phyloP scores from a whole-genome alignment of 2,888 invertebrate genomes.

The Clanis bilineata region DNA sequence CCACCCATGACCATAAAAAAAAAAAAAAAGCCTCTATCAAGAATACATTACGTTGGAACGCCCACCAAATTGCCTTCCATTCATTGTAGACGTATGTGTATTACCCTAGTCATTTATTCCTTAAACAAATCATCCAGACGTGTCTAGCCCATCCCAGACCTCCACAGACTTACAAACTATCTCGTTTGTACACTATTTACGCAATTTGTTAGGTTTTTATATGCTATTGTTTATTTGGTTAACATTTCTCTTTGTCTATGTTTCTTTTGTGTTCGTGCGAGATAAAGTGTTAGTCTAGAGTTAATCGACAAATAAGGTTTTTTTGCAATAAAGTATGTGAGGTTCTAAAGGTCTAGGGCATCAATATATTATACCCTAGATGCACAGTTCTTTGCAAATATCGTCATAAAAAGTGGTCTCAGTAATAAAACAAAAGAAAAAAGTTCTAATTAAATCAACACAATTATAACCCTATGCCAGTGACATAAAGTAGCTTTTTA shows the following conservation, averaged over 20 bases:
- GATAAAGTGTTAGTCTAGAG: background rate
- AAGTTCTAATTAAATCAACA: no score
- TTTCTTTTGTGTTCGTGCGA: background rate
- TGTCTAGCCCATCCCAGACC: background rate
- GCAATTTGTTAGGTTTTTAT: background rate
- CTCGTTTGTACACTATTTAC: background rate
- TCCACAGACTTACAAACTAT: background rate
- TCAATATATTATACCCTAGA: no score
- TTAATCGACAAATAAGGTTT: background rate
- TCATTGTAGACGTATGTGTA: constrained; percentile 16
- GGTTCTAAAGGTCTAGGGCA: no score
- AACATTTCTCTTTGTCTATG: background rate
- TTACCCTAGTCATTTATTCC: constrained; percentile 6
- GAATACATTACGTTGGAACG: constrained; percentile 15
- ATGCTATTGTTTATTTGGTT: background rate
- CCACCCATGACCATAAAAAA: background rate
- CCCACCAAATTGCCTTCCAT: constrained; percentile 20
- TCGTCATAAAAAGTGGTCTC: no score
- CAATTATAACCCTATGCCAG: no score
- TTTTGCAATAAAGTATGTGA: background rate
- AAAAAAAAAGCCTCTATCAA: background rate
- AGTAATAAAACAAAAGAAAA: no score
- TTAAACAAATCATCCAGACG: background rate
- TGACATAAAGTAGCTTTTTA: no score
- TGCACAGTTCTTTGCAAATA: no score